Evolutionary conservation across 2,888 invertebrate species (phyloP), one percentile per base, ranked within the genome.

Genomic region (Apodemia zela): DNA sequence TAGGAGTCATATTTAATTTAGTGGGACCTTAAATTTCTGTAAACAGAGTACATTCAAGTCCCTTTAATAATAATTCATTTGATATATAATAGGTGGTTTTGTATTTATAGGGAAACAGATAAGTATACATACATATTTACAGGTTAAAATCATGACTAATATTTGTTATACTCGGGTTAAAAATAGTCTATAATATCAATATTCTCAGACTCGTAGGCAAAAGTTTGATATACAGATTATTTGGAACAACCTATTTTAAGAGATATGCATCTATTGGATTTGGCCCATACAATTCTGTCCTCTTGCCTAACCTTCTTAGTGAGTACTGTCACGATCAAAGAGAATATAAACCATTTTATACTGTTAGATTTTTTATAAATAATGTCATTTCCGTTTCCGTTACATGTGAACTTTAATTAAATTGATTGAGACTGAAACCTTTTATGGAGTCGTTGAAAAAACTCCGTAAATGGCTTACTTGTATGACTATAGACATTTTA

Each of bases 201-300:
- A 15, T 42, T 15, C 42, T 42, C 5, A 10, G 42, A 15, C 42
- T 42, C 42, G 33, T 33, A 38, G 38, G 38, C 38, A 38, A 15
- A 15, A 49, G 17, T 10, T 5, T 21, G 17, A 51, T 51, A 51
- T 18, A 54, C 15, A 21, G 54, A 54, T 54, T 25, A 42, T 54
- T 54, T 21, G 54, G 54, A 25, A 54, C 54, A 54, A 54, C 54
- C 54, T 21, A 54, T 54, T 54, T 54, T 25, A 45, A 42, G 8
- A 58, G 62, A 63, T 63, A 63, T 15, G 62, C 21, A 63, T 63
- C 62, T 58, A 63, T 63, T 63, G 45, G 59, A 59, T 63, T 63
- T 59, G 59, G 45, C 62, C 33, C 18, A 60, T 59, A 63, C 62
- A 58, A 63, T 63, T 59, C 62, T 63, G 62, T 62, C 62, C 57